Base-by-base conservation (phyloP, 1,140 invertebrate species). In the Tenebrio molitor region DNA sequence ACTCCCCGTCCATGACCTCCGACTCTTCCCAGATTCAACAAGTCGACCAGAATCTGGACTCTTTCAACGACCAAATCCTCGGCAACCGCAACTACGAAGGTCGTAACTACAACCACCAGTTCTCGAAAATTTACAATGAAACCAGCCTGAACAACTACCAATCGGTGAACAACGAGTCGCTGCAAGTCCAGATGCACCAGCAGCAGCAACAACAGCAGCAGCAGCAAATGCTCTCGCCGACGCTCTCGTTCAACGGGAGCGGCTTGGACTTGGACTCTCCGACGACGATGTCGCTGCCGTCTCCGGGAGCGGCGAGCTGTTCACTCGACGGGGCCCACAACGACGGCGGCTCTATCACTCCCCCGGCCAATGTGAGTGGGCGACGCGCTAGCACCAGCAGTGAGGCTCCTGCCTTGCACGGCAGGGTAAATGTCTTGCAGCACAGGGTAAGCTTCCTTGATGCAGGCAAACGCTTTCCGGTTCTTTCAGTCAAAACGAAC, bases 341-440 rank as follows among this genome's bases (percentile, higher is more conserved):
- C 82, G 85, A 89, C 81, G 80, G 85, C 81, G 76, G 88, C 77
- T 58, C 85, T 76, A 79, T 90, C 75, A 86, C 88, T 77, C 84
- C 86, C 77, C 90, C 91, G 53, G 87, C 88, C 71, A 89, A 88
- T 71, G 89, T 90, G 76, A 88, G 88, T 87, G 82, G 87, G 84
- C 69, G 85, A 78, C 83, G 86, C 39, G 77, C 79, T 23, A 82
- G 83, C 64, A 87, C 74, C 50, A 73, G 78, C 58, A 78, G 74
- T 67, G 78, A 78, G 29, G 62, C 77, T 25, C 81, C 81, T 42
- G 77, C 77, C 69, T 73, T 81, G 58, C 79, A 91, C 85, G 88
- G 89, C 86, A 91, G 93, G 85, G 89, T 93, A 81, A 89, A 91
- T 86, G 89, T 92, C 83, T 88, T 95, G 79, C 92, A 94, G 84